Evolutionary conservation across 2,113 vertebrate genomes (phyloP), one percentile per base, ranked within the genome.

Genomic region (Ptilonorhynchus violaceus): DNA sequence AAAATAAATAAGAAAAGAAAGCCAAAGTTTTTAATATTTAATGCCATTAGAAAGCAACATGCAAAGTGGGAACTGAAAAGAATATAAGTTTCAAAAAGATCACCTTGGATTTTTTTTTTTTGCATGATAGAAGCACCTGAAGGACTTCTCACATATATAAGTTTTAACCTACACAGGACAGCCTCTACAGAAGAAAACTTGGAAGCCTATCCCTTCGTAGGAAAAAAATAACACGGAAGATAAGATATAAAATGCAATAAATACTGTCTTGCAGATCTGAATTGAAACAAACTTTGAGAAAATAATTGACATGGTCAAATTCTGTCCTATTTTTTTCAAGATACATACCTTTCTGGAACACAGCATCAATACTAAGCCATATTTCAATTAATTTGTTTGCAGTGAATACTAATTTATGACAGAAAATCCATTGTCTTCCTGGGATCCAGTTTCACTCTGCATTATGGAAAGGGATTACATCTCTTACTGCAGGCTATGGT

Each of bases 1-100:
- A 82, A 92, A 91, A 85, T 1, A 94, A 93, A 92, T 95, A 95
- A 93, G 70, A 73, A 95, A 91, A 88, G 31, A 89, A 93, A 11
- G 31, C 11, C 35, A 63, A 75, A 4, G 3, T 52, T 88, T 89
- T 88, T 76, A 77, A 35, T 22, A 47, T 77, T 88, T 95, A 83
- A 64, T 93, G 46, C 20, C 42, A 74, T 86, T 95, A 87, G 64
- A 94, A 90, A 92, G n/a, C 28, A 92, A 84, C 62, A 86, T 68
- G 76, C 69, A 66, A 91, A 9, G 24, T 35, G 5, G 31, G 24
- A 11, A 91, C 20, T 41, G 15, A 83, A 88, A 90, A 85, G 31
- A 69, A 52, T 64, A 11, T 9, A 49, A 62, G 14, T 46, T 80
- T 75, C 37, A 75, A 53, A 85, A 86, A 44, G 9, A 70, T 2